phyloP scores from a whole-genome alignment of 1,140 invertebrate genomes.

The Eueides isabella region DNA sequence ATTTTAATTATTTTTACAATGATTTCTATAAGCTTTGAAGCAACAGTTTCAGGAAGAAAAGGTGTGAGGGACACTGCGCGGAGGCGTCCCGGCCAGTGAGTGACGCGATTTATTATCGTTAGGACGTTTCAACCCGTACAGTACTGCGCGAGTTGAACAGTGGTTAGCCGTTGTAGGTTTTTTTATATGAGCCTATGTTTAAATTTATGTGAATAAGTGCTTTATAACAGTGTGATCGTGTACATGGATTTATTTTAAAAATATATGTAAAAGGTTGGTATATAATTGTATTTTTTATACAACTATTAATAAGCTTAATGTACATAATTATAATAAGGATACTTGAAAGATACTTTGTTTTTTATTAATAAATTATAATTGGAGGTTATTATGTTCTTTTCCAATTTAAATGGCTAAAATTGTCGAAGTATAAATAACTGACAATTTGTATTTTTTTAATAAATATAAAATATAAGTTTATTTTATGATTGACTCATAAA shows the following conservation, averaged over 20 bases:
- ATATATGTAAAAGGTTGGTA: neutral
- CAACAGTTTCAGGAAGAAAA: constrained; percentile 30
- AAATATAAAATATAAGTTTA: neutral
- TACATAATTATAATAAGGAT: neutral
- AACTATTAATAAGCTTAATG: neutral
- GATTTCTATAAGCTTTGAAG: constrained; percentile 6
- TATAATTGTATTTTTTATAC: neutral
- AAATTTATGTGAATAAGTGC: constrained; percentile 12
- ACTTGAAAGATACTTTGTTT: too few relatives aligned
- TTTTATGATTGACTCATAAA: neutral
- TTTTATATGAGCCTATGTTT: constrained; percentile 18
- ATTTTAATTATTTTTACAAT: neutral
- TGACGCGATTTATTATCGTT: constrained; percentile 56
- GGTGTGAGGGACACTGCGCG: constrained; percentile 39
- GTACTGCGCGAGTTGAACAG: constrained; percentile 46
- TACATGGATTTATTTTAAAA: constrained; percentile 17
- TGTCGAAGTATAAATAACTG: too few relatives aligned
- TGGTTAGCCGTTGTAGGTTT: constrained; percentile 21
- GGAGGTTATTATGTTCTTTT: too few relatives aligned
- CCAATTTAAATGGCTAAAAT: too few relatives aligned
- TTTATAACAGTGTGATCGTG: constrained; percentile 33
- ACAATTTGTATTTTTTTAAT: neutral
- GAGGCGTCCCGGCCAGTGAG: constrained; percentile 48
- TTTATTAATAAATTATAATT: too few relatives aligned
- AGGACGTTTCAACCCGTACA: constrained; percentile 46